Evolutionary conservation across 2,888 invertebrate species (phyloP), one percentile per base, ranked within the genome.

Genomic region (Cancer borealis): DNA sequence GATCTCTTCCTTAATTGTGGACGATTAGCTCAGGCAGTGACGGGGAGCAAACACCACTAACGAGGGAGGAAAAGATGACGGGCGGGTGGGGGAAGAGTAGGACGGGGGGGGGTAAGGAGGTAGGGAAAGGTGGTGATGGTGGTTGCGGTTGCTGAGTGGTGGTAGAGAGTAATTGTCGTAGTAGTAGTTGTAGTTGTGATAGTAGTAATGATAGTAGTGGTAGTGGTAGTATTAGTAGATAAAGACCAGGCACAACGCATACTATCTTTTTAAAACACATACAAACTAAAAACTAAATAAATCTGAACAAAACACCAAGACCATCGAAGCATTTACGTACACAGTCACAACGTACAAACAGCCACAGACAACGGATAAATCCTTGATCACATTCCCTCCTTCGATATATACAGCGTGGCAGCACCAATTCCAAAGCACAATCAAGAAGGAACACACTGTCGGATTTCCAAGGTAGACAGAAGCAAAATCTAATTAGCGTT

Each of bases 1-100:
- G 93, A 93, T 93, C 93, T 47, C 90, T 79, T 90, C 87, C 93
- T 90, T 93, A 93, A 93, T 93, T 93, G 79, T 46, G 93, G 73
- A 12, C 88, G 90, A 93, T 93, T 93, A 93, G 93, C 93, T 93
- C 93, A 93, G 73, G 26, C 89, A 73, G 73, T 93, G 92, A 94
- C 92, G 92, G 91, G 79, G 93, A 84, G 93, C 87, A 91, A 91
- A 93, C 93, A 93, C 12, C 47, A 46, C 60, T 91, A 91, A 91
- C 93, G 93, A 88, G 88, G 88, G 92, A 39, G 54, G 88, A 66
- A 45, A 66, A 26, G 45, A 46, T 54, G 66, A 91, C 91, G 73
- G 30, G 49, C 39, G 21, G 91, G 47, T 60, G 46, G 39, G 91
- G 54, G 49, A 21, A 91, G 39, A 73, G 66, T 45, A 45, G 0